Percentiles rank a stretch among this genome's conserved stretches.
phyloP scores from a whole-genome alignment of 2,113 vertebrate species.

The Neopipo cinnamomea region DNA sequence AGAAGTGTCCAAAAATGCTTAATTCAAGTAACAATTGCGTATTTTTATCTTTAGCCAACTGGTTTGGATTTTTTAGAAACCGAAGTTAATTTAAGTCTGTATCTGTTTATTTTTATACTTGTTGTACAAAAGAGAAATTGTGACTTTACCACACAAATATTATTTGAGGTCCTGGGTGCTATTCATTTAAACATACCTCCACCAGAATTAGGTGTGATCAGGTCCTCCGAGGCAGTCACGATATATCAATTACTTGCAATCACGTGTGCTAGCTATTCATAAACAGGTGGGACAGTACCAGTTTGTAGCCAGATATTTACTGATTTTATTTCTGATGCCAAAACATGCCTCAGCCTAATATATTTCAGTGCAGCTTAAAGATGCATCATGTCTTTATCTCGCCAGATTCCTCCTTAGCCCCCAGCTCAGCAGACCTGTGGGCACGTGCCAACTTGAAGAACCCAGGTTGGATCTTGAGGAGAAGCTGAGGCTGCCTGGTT shows the following conservation, averaged over 20 bases:
- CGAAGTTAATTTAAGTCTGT: slow-evolving; percentile 61
- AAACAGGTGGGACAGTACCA: slow-evolving; percentile 32
- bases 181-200: slow-evolving; percentile 63
- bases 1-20: slow-evolving; percentile 36
- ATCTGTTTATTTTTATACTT: slow-evolving; percentile 67
- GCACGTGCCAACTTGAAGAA: neutral
- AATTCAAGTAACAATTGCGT: neutral
- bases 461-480: neutral
- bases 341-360: neutral
- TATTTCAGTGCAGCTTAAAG: slow-evolving; percentile 12
- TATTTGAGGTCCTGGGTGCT: slow-evolving; percentile 65
- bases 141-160: slow-evolving; percentile 58
- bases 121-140: slow-evolving; percentile 62
- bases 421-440: neutral
- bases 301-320: slow-evolving; percentile 18
- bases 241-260: neutral
- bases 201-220: slow-evolving; percentile 46
- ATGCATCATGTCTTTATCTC: neutral
- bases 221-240: slow-evolving; percentile 30
- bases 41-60: slow-evolving; percentile 62
- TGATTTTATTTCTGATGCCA: slow-evolving; percentile 19
- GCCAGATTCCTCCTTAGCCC: neutral
- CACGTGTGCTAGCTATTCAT: slow-evolving; percentile 14
- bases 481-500: neutral
- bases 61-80: slow-evolving; percentile 63